Evolutionary conservation across 2,113 vertebrate genomes (phyloP), one percentile per base, ranked within the genome.

Genomic region (Marcusenius ussheri): DNA sequence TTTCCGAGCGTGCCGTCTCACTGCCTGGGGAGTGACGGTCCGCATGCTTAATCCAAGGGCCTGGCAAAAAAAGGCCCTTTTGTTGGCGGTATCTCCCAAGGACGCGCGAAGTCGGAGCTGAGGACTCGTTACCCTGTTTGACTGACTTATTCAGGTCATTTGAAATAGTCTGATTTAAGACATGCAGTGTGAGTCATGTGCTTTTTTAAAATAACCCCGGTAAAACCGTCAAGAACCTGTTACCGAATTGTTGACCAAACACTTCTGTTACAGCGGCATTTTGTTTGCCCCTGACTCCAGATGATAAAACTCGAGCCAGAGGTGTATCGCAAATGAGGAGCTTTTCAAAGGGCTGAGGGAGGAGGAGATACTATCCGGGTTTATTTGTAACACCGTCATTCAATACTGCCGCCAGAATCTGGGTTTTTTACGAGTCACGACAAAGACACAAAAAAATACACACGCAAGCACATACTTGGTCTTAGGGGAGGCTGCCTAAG

Each of bases 381-480:
- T 86, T 50, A 49, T 47, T 86, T 45, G 45, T 49, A 50, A 50
- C 47, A 50, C 19, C n/a, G 83, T 86, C 42, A 86, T 86, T 86
- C 47, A n/a, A 86, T 86, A 50, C 83, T 24, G 45, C 83, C 50
- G 24, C 83, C 83, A 86, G 45, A 86, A 47, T 49, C 46, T 47
- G 49, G n/a, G 83, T 86, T 42, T 56, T 56, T 85, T 86, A 80
- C 74, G 24, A 86, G 83, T 86, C 83, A 86, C 47, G 24, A 86
- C 42, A 85, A 85, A 85, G 83, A 46, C 42, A 46, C 45, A 49
- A 7, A 86, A 46, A 86, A 46, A 50, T 27, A 27, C 45, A 46
- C 53, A 85, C 19, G 19, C 17, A 50, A 50, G 24, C 47, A n/a
- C 24, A n/a, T 11, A 39, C 35, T 5, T 80, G 74, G 83, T n/a